phyloP scores from a whole-genome alignment of 2,113 vertebrate genomes.

The Podarcis muralis region DNA sequence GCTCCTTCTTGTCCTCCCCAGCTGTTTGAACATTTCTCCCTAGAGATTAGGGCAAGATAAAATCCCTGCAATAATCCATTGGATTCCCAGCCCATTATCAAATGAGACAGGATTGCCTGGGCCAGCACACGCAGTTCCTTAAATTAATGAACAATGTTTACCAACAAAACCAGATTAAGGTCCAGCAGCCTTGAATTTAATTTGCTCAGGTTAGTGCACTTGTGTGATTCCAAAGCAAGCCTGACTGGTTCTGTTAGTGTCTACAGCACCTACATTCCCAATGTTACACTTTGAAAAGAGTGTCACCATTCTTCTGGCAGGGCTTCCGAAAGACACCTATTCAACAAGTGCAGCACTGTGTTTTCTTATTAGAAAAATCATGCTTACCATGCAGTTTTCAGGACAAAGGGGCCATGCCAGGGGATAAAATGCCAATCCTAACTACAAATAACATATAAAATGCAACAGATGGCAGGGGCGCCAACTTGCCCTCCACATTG shows the following conservation, averaged over 20 bases:
- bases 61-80: conserved; percentile 92
- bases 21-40: conserved; percentile 76
- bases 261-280: not conserved
- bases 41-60: conserved; percentile 83
- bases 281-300: not conserved
- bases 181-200: not conserved
- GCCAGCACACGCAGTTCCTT: conserved; percentile 69
- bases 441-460: not conserved
- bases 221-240: not conserved
- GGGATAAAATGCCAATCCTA: not conserved
- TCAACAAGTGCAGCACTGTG: not conserved
- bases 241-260: not conserved
- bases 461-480: not conserved
- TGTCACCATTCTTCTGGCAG: not conserved
- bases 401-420: not conserved
- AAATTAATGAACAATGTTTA: conserved; percentile 67
- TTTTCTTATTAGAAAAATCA: not conserved
- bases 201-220: not conserved
- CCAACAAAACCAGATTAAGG: conserved; percentile 39
- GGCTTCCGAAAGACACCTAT: not conserved
- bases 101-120: conserved; percentile 75
- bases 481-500: too few relatives aligned
- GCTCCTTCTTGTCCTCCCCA: conserved; percentile 67
- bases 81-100: conserved; percentile 85
- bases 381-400: not conserved